Evolutionary conservation across 2,113 vertebrate species (phyloP), one percentile per base, ranked within the genome.

Genomic region (Ovis canadensis): DNA sequence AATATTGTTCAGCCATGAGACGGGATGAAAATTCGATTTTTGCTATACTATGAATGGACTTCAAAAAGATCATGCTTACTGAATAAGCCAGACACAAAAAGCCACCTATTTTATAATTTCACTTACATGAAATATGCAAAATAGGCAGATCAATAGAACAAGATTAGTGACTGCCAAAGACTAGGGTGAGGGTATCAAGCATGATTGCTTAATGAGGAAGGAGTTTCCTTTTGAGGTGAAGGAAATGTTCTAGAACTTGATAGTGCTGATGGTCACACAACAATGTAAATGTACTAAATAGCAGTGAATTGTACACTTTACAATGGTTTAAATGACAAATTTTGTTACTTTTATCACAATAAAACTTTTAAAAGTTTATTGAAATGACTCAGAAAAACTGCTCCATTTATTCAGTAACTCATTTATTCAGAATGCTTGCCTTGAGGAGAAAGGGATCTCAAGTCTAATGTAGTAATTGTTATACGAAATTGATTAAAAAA

Each of bases 351-450:
- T 88, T 96, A 33, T 64, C 60, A 94, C 15, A 90, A 74, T 40
- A 82, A 93, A 88, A 84, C 16, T 40, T 27, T 59, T 57, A 94
- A 97, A 95, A 95, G 29, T 64, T 14, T 92, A 23, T 52, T 94
- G 55, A 92, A 86, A 55, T 21, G 94, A 84, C 40, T 98, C 88
- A 25, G 3, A 90, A 81, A 93, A 98, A 96, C 27, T 7, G 16
- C 60, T 96, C 96, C 17, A 84, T 98, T 98, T 98, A 94, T 98
- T 98, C 90, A 88, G 85, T 98, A 90, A 94, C 64, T 98, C 16
- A 94, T 98, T 98, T 98, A 97, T 97, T n/a, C 71, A 87, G 33
- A 45, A 62, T 96, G 98, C 96, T 98, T 98, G 88, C 95, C 93
- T 95, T 31, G 90, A 98, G 89, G 59, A 95, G 93, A 98, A 95